A percentile compares a stretch with the other conserved stretches of the same genome.
Conservation (phyloP, 2,113 vertebrate genomes). For the Peromyscus maniculatus region DNA sequence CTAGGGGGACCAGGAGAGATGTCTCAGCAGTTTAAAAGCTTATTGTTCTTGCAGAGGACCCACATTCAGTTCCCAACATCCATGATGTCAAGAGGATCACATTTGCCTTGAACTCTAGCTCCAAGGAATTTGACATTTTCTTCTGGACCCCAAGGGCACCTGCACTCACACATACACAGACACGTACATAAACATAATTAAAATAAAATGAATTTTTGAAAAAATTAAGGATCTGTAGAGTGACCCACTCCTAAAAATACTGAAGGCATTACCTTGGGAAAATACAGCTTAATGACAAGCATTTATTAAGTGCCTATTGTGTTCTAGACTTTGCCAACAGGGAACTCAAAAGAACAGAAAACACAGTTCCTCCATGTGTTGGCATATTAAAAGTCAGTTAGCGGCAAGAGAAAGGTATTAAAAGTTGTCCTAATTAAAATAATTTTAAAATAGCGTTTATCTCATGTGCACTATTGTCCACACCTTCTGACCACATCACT, state of each 20-base stretch:
- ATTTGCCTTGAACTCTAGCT: no score
- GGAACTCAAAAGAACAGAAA: neutral
- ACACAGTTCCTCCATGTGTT: neutral
- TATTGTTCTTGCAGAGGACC: neutral
- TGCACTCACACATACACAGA: neutral
- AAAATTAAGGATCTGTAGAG: neutral
- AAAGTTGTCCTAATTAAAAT: neutral
- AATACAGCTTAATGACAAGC: neutral
- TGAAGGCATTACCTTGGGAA: neutral
- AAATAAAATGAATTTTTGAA: no score
- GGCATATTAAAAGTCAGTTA: neutral
- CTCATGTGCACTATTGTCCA: neutral
- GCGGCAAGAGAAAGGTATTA: neutral
- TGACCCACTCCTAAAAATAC: conserved; percentile 11
- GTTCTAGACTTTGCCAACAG: neutral
- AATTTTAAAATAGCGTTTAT: neutral
- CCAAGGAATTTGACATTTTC: neutral
- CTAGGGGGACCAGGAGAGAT: neutral
- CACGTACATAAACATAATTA: neutral
- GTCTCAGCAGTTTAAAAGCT: neutral
- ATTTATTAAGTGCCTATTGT: neutral
- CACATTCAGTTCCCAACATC: neutral
- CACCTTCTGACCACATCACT: neutral
- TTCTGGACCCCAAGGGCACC: no score
- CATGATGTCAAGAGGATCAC: neutral